These are phyloP conservation scores for Cataglyphis cursor DNA, from an alignment of 2,888 invertebrate species.

Conservation along the genomic window DNA sequence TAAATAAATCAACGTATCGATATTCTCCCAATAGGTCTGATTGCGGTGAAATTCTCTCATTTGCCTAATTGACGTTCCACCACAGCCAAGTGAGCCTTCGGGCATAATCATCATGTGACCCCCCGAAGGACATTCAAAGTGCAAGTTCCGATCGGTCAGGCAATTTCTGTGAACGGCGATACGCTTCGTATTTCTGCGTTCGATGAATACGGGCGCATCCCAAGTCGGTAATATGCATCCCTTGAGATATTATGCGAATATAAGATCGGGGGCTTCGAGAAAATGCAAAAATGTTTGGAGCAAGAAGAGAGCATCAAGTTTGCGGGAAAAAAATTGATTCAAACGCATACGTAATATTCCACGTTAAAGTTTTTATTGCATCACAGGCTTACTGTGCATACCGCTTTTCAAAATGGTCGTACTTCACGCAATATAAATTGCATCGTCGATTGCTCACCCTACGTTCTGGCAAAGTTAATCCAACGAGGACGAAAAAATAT, in stretches of 20 bases:
- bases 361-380: constrained; percentile 58
- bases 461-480: constrained; percentile 38
- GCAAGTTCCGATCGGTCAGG: constrained; percentile 59
- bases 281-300: constrained; percentile 32
- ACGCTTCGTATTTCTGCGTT: constrained; percentile 53
- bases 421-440: constrained; percentile 54
- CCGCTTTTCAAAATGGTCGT: constrained; percentile 51
- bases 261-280: constrained; percentile 15
- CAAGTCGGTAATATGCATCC: constrained; percentile 68
- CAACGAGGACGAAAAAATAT: constrained; percentile 47
- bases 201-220: constrained; percentile 59
- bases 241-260: constrained; percentile 64
- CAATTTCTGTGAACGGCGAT: constrained; percentile 50
- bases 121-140: constrained; percentile 61
- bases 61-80: constrained; percentile 51
- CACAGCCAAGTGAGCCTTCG: constrained; percentile 32
- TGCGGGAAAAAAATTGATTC: constrained; percentile 68
- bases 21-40: constrained; percentile 22
- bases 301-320: constrained; percentile 11
- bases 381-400: constrained; percentile 30
- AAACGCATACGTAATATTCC: constrained; percentile 61
- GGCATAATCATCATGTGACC: constrained; percentile 64
- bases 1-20: constrained; percentile 22
- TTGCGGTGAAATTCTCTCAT: constrained; percentile 49
- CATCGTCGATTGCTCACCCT: constrained; percentile 49